Conservation (phyloP, 2,797 vertebrate species). For the Botia almorhae region DNA sequence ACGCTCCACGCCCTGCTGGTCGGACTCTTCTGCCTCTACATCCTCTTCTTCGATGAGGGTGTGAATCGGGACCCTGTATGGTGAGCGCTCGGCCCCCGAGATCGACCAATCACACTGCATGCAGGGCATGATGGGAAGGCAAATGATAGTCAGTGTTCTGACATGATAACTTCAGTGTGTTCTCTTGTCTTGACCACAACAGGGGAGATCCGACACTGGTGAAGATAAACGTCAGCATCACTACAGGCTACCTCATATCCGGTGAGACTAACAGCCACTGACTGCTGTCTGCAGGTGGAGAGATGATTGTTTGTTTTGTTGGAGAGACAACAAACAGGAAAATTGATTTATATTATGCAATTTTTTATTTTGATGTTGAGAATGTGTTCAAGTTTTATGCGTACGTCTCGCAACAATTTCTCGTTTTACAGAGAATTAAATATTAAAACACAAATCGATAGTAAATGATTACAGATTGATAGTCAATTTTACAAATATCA, state of each 20-base stretch:
- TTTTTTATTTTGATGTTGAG: no score
- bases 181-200: constrained; percentile 60
- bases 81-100: constrained; percentile 77
- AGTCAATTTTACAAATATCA: no score
- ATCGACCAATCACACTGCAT: constrained; percentile 35
- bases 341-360: no score
- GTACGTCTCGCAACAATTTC: no score
- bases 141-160: neutral
- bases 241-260: constrained; percentile 99
- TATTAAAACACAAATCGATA: no score
- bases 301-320: no score
- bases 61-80: constrained; percentile 90
- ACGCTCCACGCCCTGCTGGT: constrained; percentile 94
- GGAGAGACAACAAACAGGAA: no score
- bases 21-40: constrained; percentile 89
- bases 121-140: constrained; percentile 42
- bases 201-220: constrained; percentile 93
- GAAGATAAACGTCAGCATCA: constrained; percentile 92
- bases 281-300: neutral
- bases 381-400: no score
- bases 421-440: no score
- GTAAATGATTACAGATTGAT: no score
- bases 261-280: constrained; percentile 78
- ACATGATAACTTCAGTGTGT: constrained; percentile 24
- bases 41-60: constrained; percentile 88